Percentiles rank a stretch among this genome's conserved stretches.
Evolutionary conservation across 2,888 invertebrate genomes (phyloP).

Genomic region (Ptilodon capucinus): DNA sequence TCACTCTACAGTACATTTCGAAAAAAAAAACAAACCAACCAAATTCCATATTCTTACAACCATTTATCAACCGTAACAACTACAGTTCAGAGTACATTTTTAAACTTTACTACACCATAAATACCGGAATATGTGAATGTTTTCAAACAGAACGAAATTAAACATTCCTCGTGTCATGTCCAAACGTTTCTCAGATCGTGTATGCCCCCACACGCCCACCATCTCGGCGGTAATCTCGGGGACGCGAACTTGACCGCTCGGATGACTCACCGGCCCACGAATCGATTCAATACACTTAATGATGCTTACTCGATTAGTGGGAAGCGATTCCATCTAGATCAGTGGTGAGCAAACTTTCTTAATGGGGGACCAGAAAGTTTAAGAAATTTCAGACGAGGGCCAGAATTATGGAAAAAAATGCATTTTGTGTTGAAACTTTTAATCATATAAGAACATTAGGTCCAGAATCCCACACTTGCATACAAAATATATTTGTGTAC

Average conservation of each 20-base stretch:
- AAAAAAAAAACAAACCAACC: too few relatives aligned
- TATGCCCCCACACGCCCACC: conserved; percentile 19
- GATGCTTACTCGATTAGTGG: conserved; percentile 5
- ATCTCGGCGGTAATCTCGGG: conserved; percentile 22
- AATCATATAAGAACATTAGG: too few relatives aligned
- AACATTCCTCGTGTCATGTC: conserved; percentile 2
- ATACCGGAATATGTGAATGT: not conserved
- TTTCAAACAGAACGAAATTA: not conserved
- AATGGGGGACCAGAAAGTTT: too few relatives aligned
- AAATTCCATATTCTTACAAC: too few relatives aligned
- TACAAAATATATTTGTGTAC: too few relatives aligned
- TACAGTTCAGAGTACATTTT: too few relatives aligned
- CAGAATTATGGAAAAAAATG: too few relatives aligned
- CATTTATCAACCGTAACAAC: too few relatives aligned
- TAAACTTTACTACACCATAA: not conserved
- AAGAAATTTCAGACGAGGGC: too few relatives aligned
- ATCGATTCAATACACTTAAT: conserved; percentile 31
- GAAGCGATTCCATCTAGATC: conserved; percentile 2
- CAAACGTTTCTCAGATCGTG: not conserved
- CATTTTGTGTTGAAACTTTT: too few relatives aligned
- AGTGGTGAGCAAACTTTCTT: not conserved
- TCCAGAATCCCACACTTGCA: too few relatives aligned
- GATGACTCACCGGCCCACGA: conserved; percentile 38
- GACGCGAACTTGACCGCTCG: conserved; percentile 49
- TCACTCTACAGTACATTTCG: too few relatives aligned